Base-by-base conservation (phyloP, 1,140 invertebrate genomes). In the Eriocheir sinensis region DNA sequence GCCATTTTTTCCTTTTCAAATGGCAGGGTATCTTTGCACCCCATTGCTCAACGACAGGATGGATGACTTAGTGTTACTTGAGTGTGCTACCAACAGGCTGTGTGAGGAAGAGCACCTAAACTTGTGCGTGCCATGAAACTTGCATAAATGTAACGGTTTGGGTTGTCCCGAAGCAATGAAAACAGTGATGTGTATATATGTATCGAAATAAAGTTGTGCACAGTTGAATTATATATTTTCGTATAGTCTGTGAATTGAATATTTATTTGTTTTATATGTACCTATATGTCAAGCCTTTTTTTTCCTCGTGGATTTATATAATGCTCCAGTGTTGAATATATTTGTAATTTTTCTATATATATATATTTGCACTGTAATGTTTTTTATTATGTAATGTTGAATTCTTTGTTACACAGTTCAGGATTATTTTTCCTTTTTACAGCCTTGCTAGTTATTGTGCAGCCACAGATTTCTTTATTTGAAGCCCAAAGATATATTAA, bases 181-280 rank as follows among this genome's bases (percentile, higher is more conserved):
- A 32, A 89, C 17, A 88, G 86, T 41, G 21, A 86, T 91, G 17
- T 30, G 81, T 92, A 85, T 60, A 48, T 92, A 44, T 85, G 15
- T 92, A 92, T n/a, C 44, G 44, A 85, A 85, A 48, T 32, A 79
- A 32, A 92, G 91, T 92, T 85, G 12, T 92, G 91, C 91, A 92
- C 91, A 92, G 80, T 92, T 79, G 34, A 21, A 92, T 85, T 92
- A 80, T 92, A 92, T 92, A 92, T 92, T 92, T 92, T 85, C 44
- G 32, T 91, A 91, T 32, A 83, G 44, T 85, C 32, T 92, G 53
- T 92, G 36, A 90, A 85, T 36, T 36, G 36, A 34, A 17, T 38
- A 38, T 38, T 38, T 38, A 38, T 38, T 85, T 17, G 4, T 38
- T 85, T 17, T 1, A 36, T 85, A 2, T 85, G 27, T 72, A 72